Percentiles rank a stretch among this genome's conserved stretches.
phyloP scores from a whole-genome alignment of 2,797 vertebrate genomes.

The Florisuga fusca region DNA sequence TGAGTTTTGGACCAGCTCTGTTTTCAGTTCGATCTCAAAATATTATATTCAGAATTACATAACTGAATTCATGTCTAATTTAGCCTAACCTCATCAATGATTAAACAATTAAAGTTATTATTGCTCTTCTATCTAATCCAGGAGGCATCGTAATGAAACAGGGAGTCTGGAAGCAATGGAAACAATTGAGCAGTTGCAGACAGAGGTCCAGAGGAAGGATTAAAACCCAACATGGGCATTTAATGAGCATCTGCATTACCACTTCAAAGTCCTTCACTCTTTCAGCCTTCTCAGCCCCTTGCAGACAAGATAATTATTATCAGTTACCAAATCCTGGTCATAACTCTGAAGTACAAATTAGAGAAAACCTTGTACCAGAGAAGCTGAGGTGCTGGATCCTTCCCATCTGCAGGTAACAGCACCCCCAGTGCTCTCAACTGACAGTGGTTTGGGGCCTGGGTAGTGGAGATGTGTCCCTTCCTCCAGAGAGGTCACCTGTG shows the following conservation, averaged over 20 bases:
- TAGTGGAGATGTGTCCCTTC: background rate
- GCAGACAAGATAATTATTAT: background rate
- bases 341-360: rapidly evolving
- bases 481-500: background rate
- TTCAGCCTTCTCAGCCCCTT: background rate
- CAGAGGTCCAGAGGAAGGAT: background rate
- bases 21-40: background rate
- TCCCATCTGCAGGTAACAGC: background rate
- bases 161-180: background rate
- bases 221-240: background rate
- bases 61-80: constrained; percentile 8
- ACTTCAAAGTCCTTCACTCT: background rate
- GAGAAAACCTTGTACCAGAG: rapidly evolving
- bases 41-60: background rate
- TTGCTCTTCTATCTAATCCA: background rate
- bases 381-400: background rate
- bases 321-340: background rate
- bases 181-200: constrained; percentile 17
- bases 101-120: constrained; percentile 46
- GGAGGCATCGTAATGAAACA: background rate
- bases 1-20: background rate
- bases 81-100: constrained; percentile 27
- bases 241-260: background rate
- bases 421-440: background rate
- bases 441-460: background rate